phyloP scores from a whole-genome alignment of 2,888 invertebrate species.

The Napeogenes inachia region DNA sequence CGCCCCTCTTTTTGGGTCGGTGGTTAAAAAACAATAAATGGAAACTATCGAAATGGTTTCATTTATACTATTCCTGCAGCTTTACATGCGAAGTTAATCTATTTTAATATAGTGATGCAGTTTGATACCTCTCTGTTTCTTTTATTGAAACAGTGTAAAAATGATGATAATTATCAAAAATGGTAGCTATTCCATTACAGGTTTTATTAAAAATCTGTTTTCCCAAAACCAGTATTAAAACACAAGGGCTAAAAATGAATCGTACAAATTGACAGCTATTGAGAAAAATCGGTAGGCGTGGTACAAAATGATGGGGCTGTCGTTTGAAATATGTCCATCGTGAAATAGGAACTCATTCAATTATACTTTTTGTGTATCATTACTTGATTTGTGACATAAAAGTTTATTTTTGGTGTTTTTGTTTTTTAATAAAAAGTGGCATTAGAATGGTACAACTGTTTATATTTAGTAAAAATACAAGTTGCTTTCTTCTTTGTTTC shows the following conservation, averaged over 20 bases:
- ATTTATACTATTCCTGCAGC: too few relatives aligned
- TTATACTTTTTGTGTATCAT: constrained; percentile 15
- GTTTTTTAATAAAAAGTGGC: background rate
- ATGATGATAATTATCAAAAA: background rate
- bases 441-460: too few relatives aligned
- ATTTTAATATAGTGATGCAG: too few relatives aligned
- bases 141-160: too few relatives aligned
- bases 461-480: too few relatives aligned
- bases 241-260: background rate
- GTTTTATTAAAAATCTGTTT: background rate
- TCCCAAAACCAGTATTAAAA: background rate
- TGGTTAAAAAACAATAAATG: too few relatives aligned
- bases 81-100: too few relatives aligned
- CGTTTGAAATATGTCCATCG: constrained; percentile 15
- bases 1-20: too few relatives aligned
- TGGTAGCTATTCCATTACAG: background rate
- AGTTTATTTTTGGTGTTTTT: constrained; percentile 2
- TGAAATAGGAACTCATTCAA: constrained; percentile 17
- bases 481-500: too few relatives aligned
- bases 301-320: constrained; percentile 16
- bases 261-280: constrained; percentile 8
- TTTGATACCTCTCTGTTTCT: too few relatives aligned
- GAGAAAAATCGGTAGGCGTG: constrained; percentile 9
- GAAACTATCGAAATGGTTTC: too few relatives aligned
- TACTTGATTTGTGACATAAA: constrained; percentile 10